A percentile compares a stretch with the other conserved stretches of the same genome.
Conservation (phyloP, 2,888 invertebrate genomes). For the Drosophila stalkeri region DNA sequence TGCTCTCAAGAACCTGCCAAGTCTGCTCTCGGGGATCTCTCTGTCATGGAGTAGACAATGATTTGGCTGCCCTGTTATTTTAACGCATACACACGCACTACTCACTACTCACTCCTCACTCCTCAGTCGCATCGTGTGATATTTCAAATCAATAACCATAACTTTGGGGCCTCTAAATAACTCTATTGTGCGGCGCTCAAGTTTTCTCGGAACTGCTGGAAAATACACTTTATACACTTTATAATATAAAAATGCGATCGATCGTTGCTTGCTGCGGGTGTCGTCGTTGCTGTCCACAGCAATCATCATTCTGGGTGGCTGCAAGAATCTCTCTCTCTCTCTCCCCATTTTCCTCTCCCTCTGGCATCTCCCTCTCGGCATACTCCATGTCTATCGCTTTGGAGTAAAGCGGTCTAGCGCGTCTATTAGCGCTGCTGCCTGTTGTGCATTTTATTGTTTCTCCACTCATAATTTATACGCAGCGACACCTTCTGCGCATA, state of each 20-base stretch:
- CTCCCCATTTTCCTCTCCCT: not conserved
- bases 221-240: constrained; percentile 30
- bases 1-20: constrained; percentile 59
- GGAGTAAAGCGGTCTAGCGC: constrained; percentile 51
- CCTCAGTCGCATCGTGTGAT: constrained; percentile 57
- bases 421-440: constrained; percentile 80
- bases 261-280: constrained; percentile 59
- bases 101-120: constrained; percentile 41
- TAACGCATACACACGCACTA: constrained; percentile 60
- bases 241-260: constrained; percentile 16
- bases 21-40: constrained; percentile 28
- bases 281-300: constrained; percentile 25
- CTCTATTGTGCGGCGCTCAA: constrained; percentile 79
- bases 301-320: constrained; percentile 69
- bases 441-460: constrained; percentile 82
- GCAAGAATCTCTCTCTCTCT: not conserved
- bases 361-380: not conserved
- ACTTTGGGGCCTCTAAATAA: constrained; percentile 73
- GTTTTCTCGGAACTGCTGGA: constrained; percentile 75
- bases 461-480: constrained; percentile 79
- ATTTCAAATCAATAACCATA: constrained; percentile 81
- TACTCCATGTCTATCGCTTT: not conserved
- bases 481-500: constrained; percentile 65
- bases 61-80: constrained; percentile 71
- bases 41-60: constrained; percentile 51